Evolutionary conservation across 1,140 invertebrate species (phyloP).

Genomic region (Aphaenogaster floridana): DNA sequence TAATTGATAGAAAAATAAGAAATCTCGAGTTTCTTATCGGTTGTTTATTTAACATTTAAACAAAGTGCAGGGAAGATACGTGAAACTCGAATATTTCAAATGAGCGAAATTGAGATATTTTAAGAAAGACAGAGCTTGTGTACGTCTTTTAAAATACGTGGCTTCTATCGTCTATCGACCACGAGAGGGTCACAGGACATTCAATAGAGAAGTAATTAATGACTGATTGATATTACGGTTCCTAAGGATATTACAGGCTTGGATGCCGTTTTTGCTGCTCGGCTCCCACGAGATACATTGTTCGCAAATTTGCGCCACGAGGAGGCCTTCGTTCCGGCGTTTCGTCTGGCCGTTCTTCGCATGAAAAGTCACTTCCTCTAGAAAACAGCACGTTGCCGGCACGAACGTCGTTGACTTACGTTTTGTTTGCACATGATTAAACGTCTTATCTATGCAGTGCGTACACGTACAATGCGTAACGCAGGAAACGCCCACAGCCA

Average conservation of each 20-base stretch:
- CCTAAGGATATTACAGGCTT: background rate
- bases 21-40: background rate
- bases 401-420: constrained; percentile 44
- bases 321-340: background rate
- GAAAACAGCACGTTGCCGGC: constrained; percentile 8
- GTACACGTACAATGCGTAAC: constrained; percentile 2
- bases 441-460: constrained; percentile 28
- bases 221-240: background rate
- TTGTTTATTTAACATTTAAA: background rate
- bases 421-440: constrained; percentile 49
- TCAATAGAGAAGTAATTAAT: background rate
- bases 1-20: background rate
- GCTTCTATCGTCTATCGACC: background rate
- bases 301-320: constrained; percentile 36
- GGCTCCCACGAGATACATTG: constrained; percentile 48
- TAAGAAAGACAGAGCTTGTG: background rate
- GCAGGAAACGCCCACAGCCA: constrained; percentile 64
- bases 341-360: constrained; percentile 11
- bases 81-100: background rate
- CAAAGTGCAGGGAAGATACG: background rate
- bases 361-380: constrained; percentile 69
- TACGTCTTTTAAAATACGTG: background rate
- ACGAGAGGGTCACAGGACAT: background rate
- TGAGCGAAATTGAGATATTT: background rate
- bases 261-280: background rate